phyloP scores from a whole-genome alignment of 2,888 invertebrate species.

The Erebia ligea region DNA sequence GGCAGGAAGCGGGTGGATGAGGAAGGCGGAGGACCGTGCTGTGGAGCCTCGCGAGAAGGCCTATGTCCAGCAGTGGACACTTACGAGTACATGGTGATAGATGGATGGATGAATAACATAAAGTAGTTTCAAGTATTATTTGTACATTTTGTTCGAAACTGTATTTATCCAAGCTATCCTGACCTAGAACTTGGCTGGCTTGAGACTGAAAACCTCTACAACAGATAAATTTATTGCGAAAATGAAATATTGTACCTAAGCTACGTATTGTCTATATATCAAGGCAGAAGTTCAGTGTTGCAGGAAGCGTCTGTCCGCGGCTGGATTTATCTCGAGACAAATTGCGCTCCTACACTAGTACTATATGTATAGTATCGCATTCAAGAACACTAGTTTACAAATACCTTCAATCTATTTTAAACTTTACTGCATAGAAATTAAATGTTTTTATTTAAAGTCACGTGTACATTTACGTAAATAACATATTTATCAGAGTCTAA shows the following conservation, averaged over 20 bases:
- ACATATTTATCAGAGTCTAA: constrained; percentile 25
- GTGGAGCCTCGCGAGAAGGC: too few relatives aligned
- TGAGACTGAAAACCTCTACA: neutral
- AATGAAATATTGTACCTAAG: constrained; percentile 18
- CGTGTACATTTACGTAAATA: constrained; percentile 21
- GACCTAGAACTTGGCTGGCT: neutral
- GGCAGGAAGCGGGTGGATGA: too few relatives aligned
- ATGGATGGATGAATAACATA: too few relatives aligned
- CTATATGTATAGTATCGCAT: constrained; percentile 34
- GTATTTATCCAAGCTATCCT: neutral
- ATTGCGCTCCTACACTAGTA: constrained; percentile 58
- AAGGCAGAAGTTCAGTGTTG: constrained; percentile 47
- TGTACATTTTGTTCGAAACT: neutral
- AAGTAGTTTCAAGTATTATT: too few relatives aligned
- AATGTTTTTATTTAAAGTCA: constrained; percentile 3
- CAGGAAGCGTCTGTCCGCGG: constrained; percentile 73
- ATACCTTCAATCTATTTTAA: constrained; percentile 23
- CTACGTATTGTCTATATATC: constrained; percentile 28
- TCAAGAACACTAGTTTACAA: constrained; percentile 32
- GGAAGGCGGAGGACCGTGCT: too few relatives aligned
- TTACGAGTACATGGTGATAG: too few relatives aligned
- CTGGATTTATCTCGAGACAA: constrained; percentile 76
- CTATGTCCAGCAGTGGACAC: too few relatives aligned
- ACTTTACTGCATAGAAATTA: constrained; percentile 16
- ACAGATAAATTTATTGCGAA: constrained; percentile 14